These are phyloP conservation scores for Stegodyphus dumicola DNA, from an alignment of 1,140 invertebrate species.

Conservation along the genomic window DNA sequence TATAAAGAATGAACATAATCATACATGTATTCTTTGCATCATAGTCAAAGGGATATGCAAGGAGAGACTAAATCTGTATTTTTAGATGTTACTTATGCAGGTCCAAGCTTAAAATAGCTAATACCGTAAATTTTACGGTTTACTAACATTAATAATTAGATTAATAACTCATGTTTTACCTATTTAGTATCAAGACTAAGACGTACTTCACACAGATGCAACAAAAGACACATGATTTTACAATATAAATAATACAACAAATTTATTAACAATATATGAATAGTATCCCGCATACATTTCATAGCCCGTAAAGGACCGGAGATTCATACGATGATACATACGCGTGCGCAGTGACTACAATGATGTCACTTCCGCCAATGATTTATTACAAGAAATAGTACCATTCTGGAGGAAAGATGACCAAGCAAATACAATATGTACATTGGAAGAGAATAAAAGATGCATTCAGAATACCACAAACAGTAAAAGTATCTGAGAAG, in stretches of 20 bases:
- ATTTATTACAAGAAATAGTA: not conserved
- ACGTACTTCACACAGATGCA: not conserved
- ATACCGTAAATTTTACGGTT: not conserved
- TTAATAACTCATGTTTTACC: not conserved
- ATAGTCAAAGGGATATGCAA: not conserved
- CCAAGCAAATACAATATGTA: not conserved
- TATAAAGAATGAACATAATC: no score
- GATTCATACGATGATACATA: not conserved
- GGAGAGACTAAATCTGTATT: not conserved
- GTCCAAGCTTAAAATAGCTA: not conserved
- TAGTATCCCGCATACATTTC: not conserved
- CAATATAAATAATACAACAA: constrained; percentile 3
- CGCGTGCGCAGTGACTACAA: not conserved
- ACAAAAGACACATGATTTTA: not conserved
- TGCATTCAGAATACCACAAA: not conserved
- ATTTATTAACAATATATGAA: not conserved
- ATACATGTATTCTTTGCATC: no score
- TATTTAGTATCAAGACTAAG: not conserved
- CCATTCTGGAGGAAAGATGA: not conserved
- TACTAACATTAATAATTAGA: not conserved
- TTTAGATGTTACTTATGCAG: not conserved
- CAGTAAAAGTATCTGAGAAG: not conserved
- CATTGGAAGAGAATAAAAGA: not conserved
- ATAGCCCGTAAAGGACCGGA: not conserved
- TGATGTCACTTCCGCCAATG: not conserved